phyloP scores from a whole-genome alignment of 2,113 vertebrate genomes.

The Notarius quadriscutis region DNA sequence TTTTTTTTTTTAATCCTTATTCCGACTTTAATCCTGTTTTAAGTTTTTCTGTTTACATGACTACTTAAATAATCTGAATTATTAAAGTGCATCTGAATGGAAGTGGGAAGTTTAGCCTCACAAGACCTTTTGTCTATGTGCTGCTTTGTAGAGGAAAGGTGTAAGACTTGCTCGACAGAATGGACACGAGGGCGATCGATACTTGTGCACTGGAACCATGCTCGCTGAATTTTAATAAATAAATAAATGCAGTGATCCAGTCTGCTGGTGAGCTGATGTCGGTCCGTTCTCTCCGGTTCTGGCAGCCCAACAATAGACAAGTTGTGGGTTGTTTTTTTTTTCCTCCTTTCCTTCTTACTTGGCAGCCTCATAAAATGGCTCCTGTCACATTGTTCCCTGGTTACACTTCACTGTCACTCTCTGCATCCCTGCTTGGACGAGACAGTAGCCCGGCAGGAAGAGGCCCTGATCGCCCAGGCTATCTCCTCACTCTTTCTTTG shows the following conservation, averaged over 20 bases:
- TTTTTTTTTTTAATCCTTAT: neutral
- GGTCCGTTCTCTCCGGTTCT: constrained; percentile 54
- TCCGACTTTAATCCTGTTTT: neutral
- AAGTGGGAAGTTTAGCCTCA: neutral
- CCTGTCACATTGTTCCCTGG: constrained; percentile 63
- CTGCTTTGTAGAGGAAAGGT: no score
- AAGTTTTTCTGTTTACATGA: neutral
- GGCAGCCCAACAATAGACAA: constrained; percentile 58
- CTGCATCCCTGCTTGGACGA: constrained; percentile 53
- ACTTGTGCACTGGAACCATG: constrained; percentile 24
- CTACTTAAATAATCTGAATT: neutral
- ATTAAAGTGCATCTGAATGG: neutral
- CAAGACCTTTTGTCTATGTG: no score
- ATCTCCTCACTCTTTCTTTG: constrained; percentile 58
- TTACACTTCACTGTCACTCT: constrained; percentile 61
- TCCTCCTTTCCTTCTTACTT: constrained; percentile 5
- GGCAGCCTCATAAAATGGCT: constrained; percentile 59
- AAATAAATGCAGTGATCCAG: constrained; percentile 56
- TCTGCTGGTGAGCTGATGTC: constrained; percentile 21
- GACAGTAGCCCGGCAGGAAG: constrained; percentile 51
- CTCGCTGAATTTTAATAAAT: constrained; percentile 32
- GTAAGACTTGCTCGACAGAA: neutral
- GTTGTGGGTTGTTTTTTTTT: neutral
- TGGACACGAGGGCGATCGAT: neutral
- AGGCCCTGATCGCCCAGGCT: constrained; percentile 51